A percentile compares a stretch with the other conserved stretches of the same genome.
phyloP scores from a whole-genome alignment of 2,888 invertebrate genomes.

The Onthophagus sagittarius region DNA sequence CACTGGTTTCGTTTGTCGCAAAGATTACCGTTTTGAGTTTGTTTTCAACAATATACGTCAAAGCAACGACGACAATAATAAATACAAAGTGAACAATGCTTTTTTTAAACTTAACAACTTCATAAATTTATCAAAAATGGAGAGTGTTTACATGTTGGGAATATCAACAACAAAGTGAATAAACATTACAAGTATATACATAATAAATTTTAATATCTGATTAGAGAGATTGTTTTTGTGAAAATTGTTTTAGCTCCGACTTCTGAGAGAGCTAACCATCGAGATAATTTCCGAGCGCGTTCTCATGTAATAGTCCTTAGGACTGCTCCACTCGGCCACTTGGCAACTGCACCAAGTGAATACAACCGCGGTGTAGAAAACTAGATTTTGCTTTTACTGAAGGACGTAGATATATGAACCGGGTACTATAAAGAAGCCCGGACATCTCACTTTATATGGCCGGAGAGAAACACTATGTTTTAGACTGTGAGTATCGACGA shows the following conservation, averaged over 20 bases:
- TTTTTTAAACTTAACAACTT: too few species aligned
- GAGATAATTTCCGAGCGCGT: not conserved
- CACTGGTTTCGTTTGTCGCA: conserved; percentile 2
- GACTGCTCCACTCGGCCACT: not conserved
- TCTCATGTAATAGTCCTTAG: not conserved
- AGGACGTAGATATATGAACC: not conserved
- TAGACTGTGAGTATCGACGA: not conserved
- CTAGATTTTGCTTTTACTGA: not conserved
- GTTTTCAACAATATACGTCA: not conserved
- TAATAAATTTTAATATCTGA: too few species aligned
- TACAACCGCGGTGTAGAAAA: not conserved
- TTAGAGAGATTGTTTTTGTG: too few species aligned
- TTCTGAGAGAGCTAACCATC: not conserved
- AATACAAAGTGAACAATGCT: too few species aligned
- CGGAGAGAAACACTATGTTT: not conserved
- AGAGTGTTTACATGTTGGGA: too few species aligned
- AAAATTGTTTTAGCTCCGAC: too few species aligned
- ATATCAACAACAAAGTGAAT: too few species aligned
- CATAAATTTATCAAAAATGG: too few species aligned
- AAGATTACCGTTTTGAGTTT: not conserved
- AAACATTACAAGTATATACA: too few species aligned
- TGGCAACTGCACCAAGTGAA: not conserved
- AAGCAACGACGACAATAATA: too few species aligned
- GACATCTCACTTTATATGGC: not conserved
- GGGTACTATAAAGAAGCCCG: not conserved